Base-by-base conservation (phyloP, 2,888 invertebrate genomes). In the Macaria liturata region DNA sequence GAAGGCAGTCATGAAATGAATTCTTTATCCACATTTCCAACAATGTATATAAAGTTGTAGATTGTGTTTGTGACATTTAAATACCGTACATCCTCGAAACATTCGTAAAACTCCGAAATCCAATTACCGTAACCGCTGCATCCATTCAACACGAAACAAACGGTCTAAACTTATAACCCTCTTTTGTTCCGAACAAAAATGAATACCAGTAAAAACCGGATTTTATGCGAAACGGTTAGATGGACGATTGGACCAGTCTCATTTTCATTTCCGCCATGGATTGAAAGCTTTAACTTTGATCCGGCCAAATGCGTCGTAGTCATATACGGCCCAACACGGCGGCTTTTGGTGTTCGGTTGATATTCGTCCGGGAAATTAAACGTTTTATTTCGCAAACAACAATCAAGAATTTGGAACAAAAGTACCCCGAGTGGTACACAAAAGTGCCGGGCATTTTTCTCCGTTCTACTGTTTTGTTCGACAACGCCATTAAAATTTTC, bases 281-380 rank as follows among this genome's bases (percentile, higher is more conserved):
- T 73, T 74, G 73, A 65, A 71, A 67, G 65, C 67, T 71, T 70
- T 69, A 74, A 71, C 58, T 68, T 71, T 71, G 69, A 76, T 76
- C 71, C 66, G 64, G 62, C 64, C 67, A 70, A 76, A 72, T 72
- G 68, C 67, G 62, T 62, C 56, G 63, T 63, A 60, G 51, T 40
- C 32, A 32, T 54, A 42, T 53, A 46, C 52, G 37, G 43, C 44
- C 9, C 31, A 65, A 58, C 57, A 54, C 47, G 58, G 62, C 65
- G 54, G 54, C 57, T 62, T 42, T 44, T 9, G 50, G 30, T 45
- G 52, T 71, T 66, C 66, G 64, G 67, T 69, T 72, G 71, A 74
- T 75, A 71, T 71, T 72, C 71, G 67, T 69, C 69, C 59, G 65
- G 65, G 65, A 71, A 75, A 76, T 78, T 74, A 76, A 80, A 75